Evolutionary conservation across 2,888 invertebrate species (phyloP).

Genomic region (Pristionchus maxplancki): DNA sequence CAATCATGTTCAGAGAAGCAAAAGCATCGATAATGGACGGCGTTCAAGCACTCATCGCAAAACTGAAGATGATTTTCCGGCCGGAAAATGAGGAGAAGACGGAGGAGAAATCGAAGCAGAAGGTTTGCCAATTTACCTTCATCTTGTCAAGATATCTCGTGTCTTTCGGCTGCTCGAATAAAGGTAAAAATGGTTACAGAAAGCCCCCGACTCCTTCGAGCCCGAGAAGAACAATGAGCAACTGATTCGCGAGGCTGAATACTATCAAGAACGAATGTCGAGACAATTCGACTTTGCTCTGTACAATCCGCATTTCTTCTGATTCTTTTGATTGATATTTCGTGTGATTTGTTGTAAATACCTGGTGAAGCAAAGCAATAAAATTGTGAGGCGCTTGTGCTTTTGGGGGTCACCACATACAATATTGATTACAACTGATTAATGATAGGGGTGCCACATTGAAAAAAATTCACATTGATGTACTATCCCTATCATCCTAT

Average conservation of each 20-base stretch:
- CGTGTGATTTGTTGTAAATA: no score
- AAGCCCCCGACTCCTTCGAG: background rate
- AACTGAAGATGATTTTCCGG: background rate
- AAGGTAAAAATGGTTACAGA: background rate
- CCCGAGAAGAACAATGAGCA: background rate
- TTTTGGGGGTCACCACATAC: no score
- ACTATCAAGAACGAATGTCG: background rate
- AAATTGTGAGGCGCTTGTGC: no score
- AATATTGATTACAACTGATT: no score
- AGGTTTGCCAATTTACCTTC: background rate
- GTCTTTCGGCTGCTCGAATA: no score
- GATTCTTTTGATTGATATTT: background rate
- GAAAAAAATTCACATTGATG: no score
- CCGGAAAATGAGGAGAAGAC: background rate
- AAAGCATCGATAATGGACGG: background rate
- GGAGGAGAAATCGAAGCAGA: background rate
- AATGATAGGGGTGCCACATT: no score
- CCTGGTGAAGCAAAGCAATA: no score
- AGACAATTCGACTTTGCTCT: background rate
- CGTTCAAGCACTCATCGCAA: background rate
- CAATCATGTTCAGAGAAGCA: background rate
- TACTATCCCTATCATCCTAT: no score
- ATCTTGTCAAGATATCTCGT: no score
- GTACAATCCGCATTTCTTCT: conserved; percentile 4
- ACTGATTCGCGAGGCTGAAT: background rate